Percentiles rank a stretch among this genome's conserved stretches.
phyloP scores from a whole-genome alignment of 2,797 vertebrate species.

The Pantherophis alleghaniensis region DNA sequence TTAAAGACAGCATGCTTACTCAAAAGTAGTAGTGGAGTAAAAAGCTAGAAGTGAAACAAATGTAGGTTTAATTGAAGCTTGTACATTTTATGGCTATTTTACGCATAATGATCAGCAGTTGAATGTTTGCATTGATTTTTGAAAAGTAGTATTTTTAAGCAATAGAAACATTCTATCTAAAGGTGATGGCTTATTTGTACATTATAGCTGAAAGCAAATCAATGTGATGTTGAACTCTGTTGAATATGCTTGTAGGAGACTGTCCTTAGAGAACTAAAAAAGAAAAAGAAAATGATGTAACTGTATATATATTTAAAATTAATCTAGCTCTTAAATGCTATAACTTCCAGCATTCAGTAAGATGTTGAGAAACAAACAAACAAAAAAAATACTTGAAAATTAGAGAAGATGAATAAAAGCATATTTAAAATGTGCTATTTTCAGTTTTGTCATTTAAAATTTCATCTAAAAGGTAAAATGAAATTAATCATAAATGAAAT shows the following conservation, averaged over 20 bases:
- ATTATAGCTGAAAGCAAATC: background rate
- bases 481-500: background rate
- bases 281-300: background rate
- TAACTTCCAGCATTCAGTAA: background rate
- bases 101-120: background rate
- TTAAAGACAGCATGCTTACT: background rate
- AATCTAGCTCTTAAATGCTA: background rate
- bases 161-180: background rate
- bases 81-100: background rate
- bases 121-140: background rate
- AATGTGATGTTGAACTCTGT: background rate
- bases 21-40: background rate
- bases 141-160: background rate
- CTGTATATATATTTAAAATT: too few species aligned
- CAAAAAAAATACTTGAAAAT: background rate
- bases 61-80: background rate
- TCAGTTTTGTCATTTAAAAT: background rate
- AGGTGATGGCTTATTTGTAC: background rate
- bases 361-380: too few species aligned
- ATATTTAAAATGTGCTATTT: background rate
- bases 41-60: background rate
- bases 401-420: background rate
- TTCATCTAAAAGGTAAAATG: background rate
- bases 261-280: background rate
- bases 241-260: background rate